Evolutionary conservation across 35 echinoderm and acorn worm genomes (phyloP).

Genomic region (Heliocidaris erythrogramma): DNA sequence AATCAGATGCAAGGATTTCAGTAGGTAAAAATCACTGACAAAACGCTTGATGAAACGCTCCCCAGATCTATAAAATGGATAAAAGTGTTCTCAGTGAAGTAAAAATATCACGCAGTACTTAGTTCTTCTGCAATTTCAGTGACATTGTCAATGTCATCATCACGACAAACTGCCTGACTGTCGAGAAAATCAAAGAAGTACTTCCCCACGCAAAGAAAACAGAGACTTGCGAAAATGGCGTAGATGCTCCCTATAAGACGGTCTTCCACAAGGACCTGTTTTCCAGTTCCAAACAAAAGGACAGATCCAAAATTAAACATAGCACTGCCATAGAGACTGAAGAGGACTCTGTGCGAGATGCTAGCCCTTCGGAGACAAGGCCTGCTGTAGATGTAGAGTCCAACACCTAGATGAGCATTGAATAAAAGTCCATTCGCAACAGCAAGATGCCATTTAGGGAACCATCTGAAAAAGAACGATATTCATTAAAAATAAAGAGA

Average conservation of each 20-base stretch:
- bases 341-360: constrained; percentile 62
- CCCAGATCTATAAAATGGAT: no score
- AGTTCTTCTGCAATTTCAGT: constrained; percentile 4
- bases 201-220: constrained; percentile 77
- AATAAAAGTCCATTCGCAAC: constrained; percentile 87
- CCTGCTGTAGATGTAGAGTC: constrained; percentile 89
- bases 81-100: neutral
- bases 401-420: constrained; percentile 90
- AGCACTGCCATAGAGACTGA: constrained; percentile 88
- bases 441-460: constrained; percentile 87
- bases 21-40: no score
- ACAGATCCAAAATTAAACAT: constrained; percentile 98
- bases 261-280: constrained; percentile 73
- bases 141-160: neutral
- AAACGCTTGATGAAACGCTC: no score
- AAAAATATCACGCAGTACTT: neutral
- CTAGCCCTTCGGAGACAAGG: constrained; percentile 62
- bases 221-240: constrained; percentile 76
- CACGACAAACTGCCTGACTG: neutral
- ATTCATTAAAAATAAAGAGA: neutral
- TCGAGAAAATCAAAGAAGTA: constrained; percentile 93
- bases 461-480: constrained; percentile 60
- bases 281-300: constrained; percentile 79
- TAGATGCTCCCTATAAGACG: constrained; percentile 77
- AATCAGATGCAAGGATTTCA: no score